A percentile compares a stretch with the other conserved stretches of the same genome.
Conservation (phyloP, 2,797 vertebrate species). For the Brachymystax lenok region DNA sequence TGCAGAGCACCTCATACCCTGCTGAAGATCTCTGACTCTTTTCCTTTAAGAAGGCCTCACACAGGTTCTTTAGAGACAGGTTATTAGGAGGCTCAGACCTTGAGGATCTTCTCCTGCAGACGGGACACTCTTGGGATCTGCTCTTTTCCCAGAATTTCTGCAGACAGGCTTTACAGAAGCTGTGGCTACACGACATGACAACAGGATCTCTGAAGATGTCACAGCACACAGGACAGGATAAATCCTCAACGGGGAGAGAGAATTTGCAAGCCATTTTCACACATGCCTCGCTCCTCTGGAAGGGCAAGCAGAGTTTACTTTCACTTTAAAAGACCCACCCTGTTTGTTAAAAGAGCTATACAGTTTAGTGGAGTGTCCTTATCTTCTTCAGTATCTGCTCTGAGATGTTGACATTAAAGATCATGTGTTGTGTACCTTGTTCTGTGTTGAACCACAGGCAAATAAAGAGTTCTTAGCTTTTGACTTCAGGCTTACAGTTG, state of each 20-base stretch:
- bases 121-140: neutral
- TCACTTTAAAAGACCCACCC: neutral
- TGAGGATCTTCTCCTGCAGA: neutral
- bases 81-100: neutral
- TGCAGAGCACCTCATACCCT: no score
- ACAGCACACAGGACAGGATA: neutral
- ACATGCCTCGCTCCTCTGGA: neutral
- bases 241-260: neutral
- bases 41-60: neutral
- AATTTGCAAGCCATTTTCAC: neutral
- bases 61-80: neutral
- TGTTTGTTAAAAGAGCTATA: neutral
- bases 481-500: no score
- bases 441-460: no score
- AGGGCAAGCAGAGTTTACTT: neutral
- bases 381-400: no score
- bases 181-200: neutral
- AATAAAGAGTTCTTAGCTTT: no score
- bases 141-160: neutral
- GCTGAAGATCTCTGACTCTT: neutral
- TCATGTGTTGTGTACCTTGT: no score
- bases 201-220: neutral
- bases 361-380: no score
- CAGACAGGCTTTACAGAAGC: neutral
- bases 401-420: no score